These are phyloP conservation scores for Drosophila tripunctata DNA, from an alignment of 2,888 invertebrate genomes.

Conservation along the genomic window DNA sequence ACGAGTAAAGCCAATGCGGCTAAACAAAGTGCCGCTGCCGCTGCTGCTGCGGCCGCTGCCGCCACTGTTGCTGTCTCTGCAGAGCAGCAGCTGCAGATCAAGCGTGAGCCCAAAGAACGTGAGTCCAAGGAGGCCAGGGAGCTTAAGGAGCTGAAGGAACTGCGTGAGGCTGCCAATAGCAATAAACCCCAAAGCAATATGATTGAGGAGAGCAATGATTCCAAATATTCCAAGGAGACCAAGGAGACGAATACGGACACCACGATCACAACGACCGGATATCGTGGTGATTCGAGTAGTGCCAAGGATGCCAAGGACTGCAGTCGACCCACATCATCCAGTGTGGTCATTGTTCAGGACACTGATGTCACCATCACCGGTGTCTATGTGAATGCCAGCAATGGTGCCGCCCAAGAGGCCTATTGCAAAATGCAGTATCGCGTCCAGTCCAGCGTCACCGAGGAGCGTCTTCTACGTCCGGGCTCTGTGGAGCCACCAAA, in stretches of 20 bases:
- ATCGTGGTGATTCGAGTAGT: slow-evolving; percentile 76
- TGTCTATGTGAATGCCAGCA: slow-evolving; percentile 91
- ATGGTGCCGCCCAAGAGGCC: slow-evolving; percentile 90
- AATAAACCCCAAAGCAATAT: slow-evolving; percentile 65
- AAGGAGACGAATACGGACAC: slow-evolving; percentile 82
- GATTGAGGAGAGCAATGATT: slow-evolving; percentile 81
- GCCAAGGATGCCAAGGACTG: slow-evolving; percentile 81
- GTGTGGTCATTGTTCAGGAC: slow-evolving; percentile 92
- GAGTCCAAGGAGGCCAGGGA: slow-evolving; percentile 29
- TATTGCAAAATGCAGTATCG: slow-evolving; percentile 96
- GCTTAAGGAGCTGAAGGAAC: slow-evolving; percentile 31
- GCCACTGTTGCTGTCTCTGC: too few species aligned
- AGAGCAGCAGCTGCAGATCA: slow-evolving; percentile 25
- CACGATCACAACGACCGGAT: slow-evolving; percentile 75
- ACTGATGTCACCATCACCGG: slow-evolving; percentile 95
- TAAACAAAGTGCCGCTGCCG: too few species aligned
- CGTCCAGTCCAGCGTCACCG: slow-evolving; percentile 94
- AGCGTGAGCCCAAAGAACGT: slow-evolving; percentile 44
- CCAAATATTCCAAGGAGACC: slow-evolving; percentile 81
- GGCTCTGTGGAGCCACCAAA: slow-evolving; percentile 85
- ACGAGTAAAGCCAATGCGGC: background rate
- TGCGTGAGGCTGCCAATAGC: slow-evolving; percentile 1
- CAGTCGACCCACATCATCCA: slow-evolving; percentile 85
- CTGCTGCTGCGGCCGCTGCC: too few species aligned
- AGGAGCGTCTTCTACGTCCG: slow-evolving; percentile 90